phyloP scores from a whole-genome alignment of 2,113 vertebrate species.

The Orientallactaga bullata region DNA sequence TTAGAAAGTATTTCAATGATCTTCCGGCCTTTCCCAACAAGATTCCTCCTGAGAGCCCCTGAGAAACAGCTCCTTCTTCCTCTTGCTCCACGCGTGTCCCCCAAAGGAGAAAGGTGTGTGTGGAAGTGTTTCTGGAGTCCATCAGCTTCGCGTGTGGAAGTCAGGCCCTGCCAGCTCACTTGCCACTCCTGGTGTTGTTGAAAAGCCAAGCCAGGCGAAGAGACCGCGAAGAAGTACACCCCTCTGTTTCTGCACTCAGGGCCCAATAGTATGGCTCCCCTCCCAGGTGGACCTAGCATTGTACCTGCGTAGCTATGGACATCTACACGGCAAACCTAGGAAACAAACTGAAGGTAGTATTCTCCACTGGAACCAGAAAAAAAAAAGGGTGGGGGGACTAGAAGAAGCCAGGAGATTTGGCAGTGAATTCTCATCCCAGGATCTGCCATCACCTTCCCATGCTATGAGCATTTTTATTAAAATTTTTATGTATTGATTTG shows the following conservation, averaged over 20 bases:
- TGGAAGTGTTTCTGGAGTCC: neutral
- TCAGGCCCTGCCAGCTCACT: neutral
- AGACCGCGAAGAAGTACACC: neutral
- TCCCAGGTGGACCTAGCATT: rapidly evolving
- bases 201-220: neutral
- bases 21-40: constrained; percentile 78
- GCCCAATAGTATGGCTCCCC: rapidly evolving
- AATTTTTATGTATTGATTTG: no score
- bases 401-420: neutral
- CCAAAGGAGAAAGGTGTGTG: neutral
- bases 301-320: neutral
- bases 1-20: constrained; percentile 77
- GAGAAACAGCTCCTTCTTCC: neutral
- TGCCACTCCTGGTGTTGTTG: neutral
- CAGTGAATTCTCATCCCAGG: rapidly evolving
- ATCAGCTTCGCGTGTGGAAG: no score
- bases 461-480: no score
- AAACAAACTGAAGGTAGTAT: neutral
- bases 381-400: no score
- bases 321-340: neutral
- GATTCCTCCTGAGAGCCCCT: constrained; percentile 70
- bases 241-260: rapidly evolving
- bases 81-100: no score
- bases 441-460: neutral
- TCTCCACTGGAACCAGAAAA: neutral